These are phyloP conservation scores for Drosophila histrio DNA, from an alignment of 2,888 invertebrate genomes.

Conservation along the genomic window DNA sequence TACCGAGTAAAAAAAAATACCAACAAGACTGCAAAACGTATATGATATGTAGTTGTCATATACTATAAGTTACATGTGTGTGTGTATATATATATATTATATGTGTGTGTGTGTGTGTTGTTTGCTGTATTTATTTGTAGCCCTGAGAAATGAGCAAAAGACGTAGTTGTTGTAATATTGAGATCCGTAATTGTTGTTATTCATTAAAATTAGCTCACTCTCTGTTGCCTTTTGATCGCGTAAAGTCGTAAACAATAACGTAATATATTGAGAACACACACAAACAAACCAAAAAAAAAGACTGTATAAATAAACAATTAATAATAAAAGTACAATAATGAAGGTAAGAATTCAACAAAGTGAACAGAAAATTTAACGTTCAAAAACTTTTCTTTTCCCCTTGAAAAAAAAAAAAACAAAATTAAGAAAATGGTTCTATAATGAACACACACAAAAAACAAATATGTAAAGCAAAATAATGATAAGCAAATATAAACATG, in stretches of 20 bases:
- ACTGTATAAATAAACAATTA: constrained; percentile 47
- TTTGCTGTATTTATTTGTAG: constrained; percentile 46
- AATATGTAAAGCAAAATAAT: not conserved
- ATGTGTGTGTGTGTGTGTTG: constrained; percentile 45
- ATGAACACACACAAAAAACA: constrained; percentile 4
- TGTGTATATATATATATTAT: constrained; percentile 15
- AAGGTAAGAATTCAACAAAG: constrained; percentile 75
- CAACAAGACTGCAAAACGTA: constrained; percentile 28
- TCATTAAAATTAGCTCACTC: constrained; percentile 34
- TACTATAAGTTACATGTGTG: constrained; percentile 34
- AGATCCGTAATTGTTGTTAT: constrained; percentile 39
- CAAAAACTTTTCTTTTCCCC: constrained; percentile 45
- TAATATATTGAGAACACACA: constrained; percentile 37
- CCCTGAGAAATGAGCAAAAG: constrained; percentile 45
- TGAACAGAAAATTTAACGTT: constrained; percentile 60
- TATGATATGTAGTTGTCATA: constrained; percentile 33
- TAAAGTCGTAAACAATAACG: constrained; percentile 39
- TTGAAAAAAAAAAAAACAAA: constrained; percentile 13
- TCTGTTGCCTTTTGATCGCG: constrained; percentile 60
- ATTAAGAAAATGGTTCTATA: constrained; percentile 5
- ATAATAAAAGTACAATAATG: constrained; percentile 59
- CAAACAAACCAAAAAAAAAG: constrained; percentile 33
- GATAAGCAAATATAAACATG: constrained; percentile 3
- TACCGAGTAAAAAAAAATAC: constrained; percentile 28
- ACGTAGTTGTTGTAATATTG: constrained; percentile 35